Percentiles rank a stretch among this genome's conserved stretches.
phyloP scores from a whole-genome alignment of 2,797 vertebrate genomes.

The Syngnathus rostellatus region DNA sequence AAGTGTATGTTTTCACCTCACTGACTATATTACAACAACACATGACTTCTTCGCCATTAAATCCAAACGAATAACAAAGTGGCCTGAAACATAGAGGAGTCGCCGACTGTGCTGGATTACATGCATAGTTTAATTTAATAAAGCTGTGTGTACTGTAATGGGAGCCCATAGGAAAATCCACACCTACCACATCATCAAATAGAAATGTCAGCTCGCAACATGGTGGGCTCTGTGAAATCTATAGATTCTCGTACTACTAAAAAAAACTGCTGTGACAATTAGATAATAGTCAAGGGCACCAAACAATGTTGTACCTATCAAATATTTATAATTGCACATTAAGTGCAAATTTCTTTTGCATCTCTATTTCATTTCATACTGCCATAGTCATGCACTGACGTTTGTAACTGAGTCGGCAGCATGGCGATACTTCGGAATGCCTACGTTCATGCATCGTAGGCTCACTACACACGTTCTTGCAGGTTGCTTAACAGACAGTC shows the following conservation, averaged over 20 bases:
- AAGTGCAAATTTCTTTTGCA: neutral
- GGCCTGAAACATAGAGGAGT: constrained; percentile 56
- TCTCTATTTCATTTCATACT: neutral
- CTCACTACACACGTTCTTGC: neutral
- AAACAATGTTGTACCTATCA: constrained; percentile 25
- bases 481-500: constrained; percentile 7
- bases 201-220: constrained; percentile 52
- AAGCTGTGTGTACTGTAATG: constrained; percentile 46
- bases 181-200: constrained; percentile 58
- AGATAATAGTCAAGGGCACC: constrained; percentile 33
- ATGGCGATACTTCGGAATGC: neutral
- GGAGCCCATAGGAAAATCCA: constrained; percentile 59
- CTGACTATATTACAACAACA: constrained; percentile 13
- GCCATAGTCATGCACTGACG: neutral
- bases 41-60: constrained; percentile 29
- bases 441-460: neutral
- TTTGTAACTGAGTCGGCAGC: neutral
- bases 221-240: constrained; percentile 52
- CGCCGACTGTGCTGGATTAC: constrained; percentile 54
- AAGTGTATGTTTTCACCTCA: constrained; percentile 27
- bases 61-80: constrained; percentile 49
- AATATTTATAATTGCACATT: neutral
- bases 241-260: constrained; percentile 42
- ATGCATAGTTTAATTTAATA: constrained; percentile 60
- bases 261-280: constrained; percentile 36